Percentiles rank a stretch among this genome's conserved stretches.
phyloP scores from a whole-genome alignment of 2,797 vertebrate species.

The Platalea minor region DNA sequence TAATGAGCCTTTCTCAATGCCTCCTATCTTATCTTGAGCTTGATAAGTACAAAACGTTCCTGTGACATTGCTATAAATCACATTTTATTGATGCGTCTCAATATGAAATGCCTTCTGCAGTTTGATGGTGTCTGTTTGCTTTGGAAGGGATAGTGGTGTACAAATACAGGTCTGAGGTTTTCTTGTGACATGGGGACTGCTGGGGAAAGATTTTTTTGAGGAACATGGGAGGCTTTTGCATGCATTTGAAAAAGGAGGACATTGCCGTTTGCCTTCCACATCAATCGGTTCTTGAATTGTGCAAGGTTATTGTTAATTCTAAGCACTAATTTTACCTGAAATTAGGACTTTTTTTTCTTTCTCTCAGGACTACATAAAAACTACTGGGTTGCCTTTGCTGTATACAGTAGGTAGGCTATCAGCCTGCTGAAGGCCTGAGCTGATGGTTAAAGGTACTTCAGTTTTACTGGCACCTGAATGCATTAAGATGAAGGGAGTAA shows the following conservation, averaged over 20 bases:
- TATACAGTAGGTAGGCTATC: too few species aligned
- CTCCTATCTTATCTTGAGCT: conserved; percentile 47
- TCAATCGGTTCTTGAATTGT: not conserved
- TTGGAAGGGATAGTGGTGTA: not conserved
- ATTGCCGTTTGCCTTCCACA: not conserved
- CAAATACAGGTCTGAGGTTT: not conserved
- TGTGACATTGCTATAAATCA: conserved; percentile 5
- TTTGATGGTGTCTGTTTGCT: conserved; percentile 18
- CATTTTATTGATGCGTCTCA: conserved; percentile 14
- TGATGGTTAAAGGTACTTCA: not conserved
- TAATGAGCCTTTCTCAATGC: conserved; percentile 44
- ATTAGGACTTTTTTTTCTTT: not conserved
- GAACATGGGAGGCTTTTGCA: not conserved
- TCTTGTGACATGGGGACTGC: not conserved
- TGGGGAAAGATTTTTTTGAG: not conserved
- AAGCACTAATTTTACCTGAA: not conserved
- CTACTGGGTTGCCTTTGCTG: not conserved
- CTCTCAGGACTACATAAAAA: not conserved
- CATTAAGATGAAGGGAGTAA: not conserved
- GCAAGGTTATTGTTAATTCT: not conserved
- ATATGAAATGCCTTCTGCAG: not conserved
- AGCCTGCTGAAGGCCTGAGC: not conserved
- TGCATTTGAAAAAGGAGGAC: not conserved
- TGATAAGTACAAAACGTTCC: conserved; percentile 31
- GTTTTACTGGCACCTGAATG: not conserved